phyloP scores from a whole-genome alignment of 2,797 vertebrate genomes.

The Buceros bicornis region DNA sequence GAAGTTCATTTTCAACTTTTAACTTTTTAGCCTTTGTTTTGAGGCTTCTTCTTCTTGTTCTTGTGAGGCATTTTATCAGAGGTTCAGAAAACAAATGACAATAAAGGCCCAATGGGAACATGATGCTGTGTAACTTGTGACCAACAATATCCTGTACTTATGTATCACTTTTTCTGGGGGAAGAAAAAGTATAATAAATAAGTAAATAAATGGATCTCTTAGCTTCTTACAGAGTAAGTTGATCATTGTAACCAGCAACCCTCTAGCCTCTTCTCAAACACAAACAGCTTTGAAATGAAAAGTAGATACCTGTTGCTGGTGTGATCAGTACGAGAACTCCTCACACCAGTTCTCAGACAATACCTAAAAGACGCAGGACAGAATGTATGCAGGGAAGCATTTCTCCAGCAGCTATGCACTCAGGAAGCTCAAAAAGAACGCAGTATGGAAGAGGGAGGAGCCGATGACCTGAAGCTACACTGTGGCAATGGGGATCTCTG shows the following conservation, averaged over 20 bases:
- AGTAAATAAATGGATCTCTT: neutral
- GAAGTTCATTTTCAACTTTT: neutral
- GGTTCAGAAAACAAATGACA: neutral
- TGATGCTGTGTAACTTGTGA: neutral
- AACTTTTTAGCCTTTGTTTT: neutral
- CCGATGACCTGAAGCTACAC: neutral
- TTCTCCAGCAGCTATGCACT: neutral
- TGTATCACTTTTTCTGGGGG: too few species aligned
- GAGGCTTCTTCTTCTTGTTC: neutral
- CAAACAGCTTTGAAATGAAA: neutral
- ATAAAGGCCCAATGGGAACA: neutral
- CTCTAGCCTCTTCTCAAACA: neutral
- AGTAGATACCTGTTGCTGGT: neutral
- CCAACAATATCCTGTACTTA: neutral
- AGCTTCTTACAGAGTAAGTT: neutral
- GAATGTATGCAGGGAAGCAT: neutral
- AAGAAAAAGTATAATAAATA: neutral
- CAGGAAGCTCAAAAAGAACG: neutral
- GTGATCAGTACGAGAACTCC: neutral
- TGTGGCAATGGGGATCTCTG: neutral
- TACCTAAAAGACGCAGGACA: neutral
- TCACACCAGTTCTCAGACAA: neutral
- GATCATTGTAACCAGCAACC: neutral
- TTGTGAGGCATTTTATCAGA: neutral
- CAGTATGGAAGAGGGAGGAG: neutral